Base-by-base conservation (phyloP, 2,113 vertebrate genomes). In the Limanda limanda region DNA sequence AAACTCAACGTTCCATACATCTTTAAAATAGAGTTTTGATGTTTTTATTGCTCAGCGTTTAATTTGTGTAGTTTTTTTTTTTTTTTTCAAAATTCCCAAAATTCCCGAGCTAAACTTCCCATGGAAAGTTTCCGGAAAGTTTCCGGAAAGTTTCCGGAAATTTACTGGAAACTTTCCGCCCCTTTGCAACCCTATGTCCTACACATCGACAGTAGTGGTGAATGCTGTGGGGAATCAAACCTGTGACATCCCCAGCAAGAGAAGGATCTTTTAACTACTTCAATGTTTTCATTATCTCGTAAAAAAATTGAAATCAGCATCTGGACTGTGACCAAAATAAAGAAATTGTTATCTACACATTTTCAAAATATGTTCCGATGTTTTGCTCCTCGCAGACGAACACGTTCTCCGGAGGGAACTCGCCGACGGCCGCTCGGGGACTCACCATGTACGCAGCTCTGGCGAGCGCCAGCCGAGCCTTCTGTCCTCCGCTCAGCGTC, bases 401-500 rank as follows among this genome's bases (percentile, higher is more conserved):
- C 57, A 17, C 17, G 10, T 35, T 51, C 9, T 61, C 15, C 14
- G 31, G 52, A 23, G 4, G 48, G 4, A 14, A 3, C 42, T 45
- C n/a, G n/a, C 59, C 3, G 40, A 42, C 3, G 40, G 40, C 10
- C 12, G 40, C 11, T 12, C 12, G 10, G 11, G 1, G 10, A 68
- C 75, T 92, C 79, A 98, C 98, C 96, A 98, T 98, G 90, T 99
- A 99, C 78, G 96, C 89, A 0, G 97, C 97, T 86, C 98, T 95
- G 84, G 98, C 98, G 67, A 99, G 94, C 42, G 96, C 96, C 69
- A 99, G 86, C 10, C 98, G 95, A 72, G 97, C 97, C 82, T 98
- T 97, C 94, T 99, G 98, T 78, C 98, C 98, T 37, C 97, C 98
- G 3, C 98, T 99, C 88, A 99, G 96, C 0, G 96, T 96, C 83